phyloP scores from a whole-genome alignment of 1,140 invertebrate species.

The Anthonomus grandis region DNA sequence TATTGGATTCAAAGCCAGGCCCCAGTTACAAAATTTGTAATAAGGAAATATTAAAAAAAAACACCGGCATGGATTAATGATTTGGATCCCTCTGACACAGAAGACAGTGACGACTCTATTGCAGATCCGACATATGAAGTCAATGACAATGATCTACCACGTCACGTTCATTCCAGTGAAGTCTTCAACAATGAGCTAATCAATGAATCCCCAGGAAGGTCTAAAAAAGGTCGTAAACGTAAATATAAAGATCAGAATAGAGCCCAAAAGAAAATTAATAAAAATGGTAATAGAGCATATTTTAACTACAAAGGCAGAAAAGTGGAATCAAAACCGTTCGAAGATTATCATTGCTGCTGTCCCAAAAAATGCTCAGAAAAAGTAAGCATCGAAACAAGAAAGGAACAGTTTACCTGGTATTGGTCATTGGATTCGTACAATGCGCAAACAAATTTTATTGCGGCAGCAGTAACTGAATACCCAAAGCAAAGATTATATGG shows the following conservation, averaged over 20 bases:
- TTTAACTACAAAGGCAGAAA: too few species aligned
- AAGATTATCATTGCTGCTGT: constrained; percentile 3
- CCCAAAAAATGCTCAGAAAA: constrained; percentile 6
- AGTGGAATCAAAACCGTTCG: constrained; percentile 4
- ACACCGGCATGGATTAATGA: neutral
- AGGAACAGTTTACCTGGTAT: constrained; percentile 4
- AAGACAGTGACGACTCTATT: constrained; percentile 3
- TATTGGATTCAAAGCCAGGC: constrained; percentile 2
- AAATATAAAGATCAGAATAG: constrained; percentile 3
- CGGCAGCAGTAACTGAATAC: too few species aligned
- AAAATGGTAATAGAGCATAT: constrained; percentile 3
- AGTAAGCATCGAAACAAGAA: constrained; percentile 5
- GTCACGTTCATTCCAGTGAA: constrained; percentile 1
- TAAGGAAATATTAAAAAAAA: neutral
- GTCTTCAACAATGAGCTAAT: neutral
- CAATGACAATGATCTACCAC: neutral
- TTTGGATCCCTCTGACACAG: neutral
- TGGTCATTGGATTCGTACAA: constrained; percentile 4
- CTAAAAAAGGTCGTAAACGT: constrained; percentile 5
- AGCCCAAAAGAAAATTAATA: constrained; percentile 10
- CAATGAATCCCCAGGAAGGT: neutral
- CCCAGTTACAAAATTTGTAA: constrained; percentile 5
- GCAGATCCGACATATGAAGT: constrained; percentile 7
- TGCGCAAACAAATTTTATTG: constrained; percentile 4
- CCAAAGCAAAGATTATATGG: constrained; percentile 2